Evolutionary conservation across 1,140 invertebrate species (phyloP).

Genomic region (Plutomurus gul): DNA sequence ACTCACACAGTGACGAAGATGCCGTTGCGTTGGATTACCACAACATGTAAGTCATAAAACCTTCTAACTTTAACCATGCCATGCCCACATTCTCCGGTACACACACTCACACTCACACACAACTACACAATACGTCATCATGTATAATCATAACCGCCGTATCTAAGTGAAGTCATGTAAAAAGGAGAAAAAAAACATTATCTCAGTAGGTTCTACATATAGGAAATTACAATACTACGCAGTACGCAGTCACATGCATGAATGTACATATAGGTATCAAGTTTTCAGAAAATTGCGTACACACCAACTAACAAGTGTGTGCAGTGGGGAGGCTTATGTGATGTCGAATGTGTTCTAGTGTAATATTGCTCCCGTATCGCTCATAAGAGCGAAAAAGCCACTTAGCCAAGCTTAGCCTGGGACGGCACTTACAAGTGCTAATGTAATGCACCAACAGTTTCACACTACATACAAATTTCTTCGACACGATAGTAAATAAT

Average conservation of each 20-base stretch:
- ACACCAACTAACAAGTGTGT: background rate
- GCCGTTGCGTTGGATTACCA: slow-evolving; percentile 13
- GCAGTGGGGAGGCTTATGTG: background rate
- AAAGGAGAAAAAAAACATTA: no score
- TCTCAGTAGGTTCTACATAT: no score
- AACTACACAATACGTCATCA: background rate
- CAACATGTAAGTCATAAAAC: background rate
- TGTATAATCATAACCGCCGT: no score
- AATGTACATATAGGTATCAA: no score
- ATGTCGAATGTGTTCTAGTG: background rate
- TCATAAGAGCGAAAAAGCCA: background rate
- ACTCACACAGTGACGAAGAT: slow-evolving; percentile 31
- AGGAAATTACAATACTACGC: no score
- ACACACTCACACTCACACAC: background rate
- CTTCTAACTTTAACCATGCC: background rate
- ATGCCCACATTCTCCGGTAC: background rate
- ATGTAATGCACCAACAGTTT: no score
- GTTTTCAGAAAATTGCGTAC: background rate
- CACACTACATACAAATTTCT: no score
- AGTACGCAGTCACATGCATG: no score
- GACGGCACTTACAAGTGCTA: no score
- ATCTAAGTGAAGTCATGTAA: no score
- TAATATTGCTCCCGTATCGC: background rate
- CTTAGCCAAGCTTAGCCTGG: no score
- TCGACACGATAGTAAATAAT: no score